Base-by-base conservation (phyloP, 2,888 invertebrate genomes). In the Drosophila nr. medialis region DNA sequence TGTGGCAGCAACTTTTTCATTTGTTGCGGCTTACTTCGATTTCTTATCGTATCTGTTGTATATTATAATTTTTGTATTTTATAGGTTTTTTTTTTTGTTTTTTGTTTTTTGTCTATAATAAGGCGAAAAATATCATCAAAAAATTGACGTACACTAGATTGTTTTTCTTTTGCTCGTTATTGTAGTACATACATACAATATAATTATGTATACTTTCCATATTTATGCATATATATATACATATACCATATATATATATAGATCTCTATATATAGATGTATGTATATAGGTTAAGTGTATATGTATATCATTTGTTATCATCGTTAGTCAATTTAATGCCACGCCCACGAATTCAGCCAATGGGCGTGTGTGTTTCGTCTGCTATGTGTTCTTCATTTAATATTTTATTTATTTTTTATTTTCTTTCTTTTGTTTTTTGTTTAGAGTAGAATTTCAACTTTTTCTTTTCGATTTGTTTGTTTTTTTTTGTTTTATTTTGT, bases 41-140 rank as follows among this genome's bases (percentile, higher is more conserved):
- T 50, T 64, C 34, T 24, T 32, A 8, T 54, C 13, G 24, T 64
- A 32, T 53, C 49, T 24, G 32, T 55, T 54, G 24, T 54, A 36
- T 58, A 51, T 77, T 51, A 62, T 67, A 55, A 29, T 59, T 45
- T 45, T 45, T 69, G 56, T 42, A 38, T 64, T 42, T 36, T 38
- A 7, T 27, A 64, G 71, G 64, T 59, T 13, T 60, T 60, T 55
- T 45, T 54, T 13, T 51, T 60, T 55, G 40, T 54, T 13, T 51
- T 67, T 67, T 65, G 60, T 6, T 29, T 29, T 54, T 72, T 83
- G 81, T 84, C 78, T 84, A 85, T 84, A 82, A 88, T 90, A 91
- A 91, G 91, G 91, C 91, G 91, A 91, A 92, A 92, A 91, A 91
- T 91, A 92, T 90, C 92, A 92, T 92, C 88, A 91, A 91, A 90